A percentile compares a stretch with the other conserved stretches of the same genome.
Evolutionary conservation across 2,888 invertebrate genomes (phyloP).

Genomic region (Melinopterus prodromus): DNA sequence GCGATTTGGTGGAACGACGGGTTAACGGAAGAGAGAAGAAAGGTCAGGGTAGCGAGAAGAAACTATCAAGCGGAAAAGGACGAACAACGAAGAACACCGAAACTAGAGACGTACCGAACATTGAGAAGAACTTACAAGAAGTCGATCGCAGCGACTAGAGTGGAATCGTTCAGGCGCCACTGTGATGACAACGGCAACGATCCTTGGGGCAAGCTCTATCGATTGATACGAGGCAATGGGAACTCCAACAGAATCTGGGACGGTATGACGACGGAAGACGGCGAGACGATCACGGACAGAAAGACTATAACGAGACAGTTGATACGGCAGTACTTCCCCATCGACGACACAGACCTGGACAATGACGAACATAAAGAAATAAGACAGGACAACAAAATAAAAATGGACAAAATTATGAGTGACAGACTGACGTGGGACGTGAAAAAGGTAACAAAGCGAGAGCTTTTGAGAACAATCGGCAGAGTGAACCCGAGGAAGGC

Average conservation of each 20-base stretch:
- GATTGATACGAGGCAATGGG: neutral
- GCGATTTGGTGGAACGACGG: neutral
- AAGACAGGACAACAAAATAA: neutral
- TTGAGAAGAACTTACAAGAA: neutral
- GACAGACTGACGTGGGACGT: neutral
- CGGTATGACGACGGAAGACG: neutral
- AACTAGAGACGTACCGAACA: neutral
- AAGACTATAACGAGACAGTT: neutral
- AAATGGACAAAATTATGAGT: neutral
- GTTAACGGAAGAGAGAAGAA: neutral
- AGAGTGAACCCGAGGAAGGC: slow-evolving; percentile 6
- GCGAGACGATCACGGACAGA: neutral
- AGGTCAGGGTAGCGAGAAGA: neutral
- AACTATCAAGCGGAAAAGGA: neutral
- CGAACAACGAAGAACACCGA: neutral
- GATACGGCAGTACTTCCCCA: neutral
- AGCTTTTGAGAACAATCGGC: neutral
- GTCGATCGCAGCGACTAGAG: neutral
- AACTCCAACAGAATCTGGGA: neutral
- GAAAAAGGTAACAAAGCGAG: neutral
- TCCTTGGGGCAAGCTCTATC: neutral
- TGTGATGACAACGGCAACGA: neutral
- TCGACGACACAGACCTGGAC: neutral
- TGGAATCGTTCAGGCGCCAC: neutral
- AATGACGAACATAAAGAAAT: neutral